phyloP scores from a whole-genome alignment of 1,140 invertebrate species.

The Saccostrea glomerata region DNA sequence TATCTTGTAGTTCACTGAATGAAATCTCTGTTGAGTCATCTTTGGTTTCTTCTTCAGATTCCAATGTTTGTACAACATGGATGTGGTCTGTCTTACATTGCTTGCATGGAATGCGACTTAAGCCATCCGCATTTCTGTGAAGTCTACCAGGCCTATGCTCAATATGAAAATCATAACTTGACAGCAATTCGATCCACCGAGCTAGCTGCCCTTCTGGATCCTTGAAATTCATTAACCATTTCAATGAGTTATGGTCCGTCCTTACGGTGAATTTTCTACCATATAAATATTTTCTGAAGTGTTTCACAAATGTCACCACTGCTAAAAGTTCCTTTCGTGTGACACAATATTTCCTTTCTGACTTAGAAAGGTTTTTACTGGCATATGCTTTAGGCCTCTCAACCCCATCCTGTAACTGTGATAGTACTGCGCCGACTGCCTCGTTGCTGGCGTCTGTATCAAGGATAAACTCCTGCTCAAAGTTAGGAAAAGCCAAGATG shows the following conservation, averaged over 20 bases:
- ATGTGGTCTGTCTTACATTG: neutral
- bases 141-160: slow-evolving; percentile 57
- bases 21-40: neutral
- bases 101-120: too few relatives aligned
- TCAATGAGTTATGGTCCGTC: slow-evolving; percentile 29
- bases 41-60: neutral
- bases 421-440: slow-evolving; percentile 75
- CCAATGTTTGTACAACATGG: neutral
- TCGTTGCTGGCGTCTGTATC: slow-evolving; percentile 59
- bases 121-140: slow-evolving; percentile 65
- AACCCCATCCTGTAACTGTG: slow-evolving; percentile 66
- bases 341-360: slow-evolving; percentile 48
- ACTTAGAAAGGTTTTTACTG: slow-evolving; percentile 39
- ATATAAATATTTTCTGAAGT: slow-evolving; percentile 42
- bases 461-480: neutral
- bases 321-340: slow-evolving; percentile 46
- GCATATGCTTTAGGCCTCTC: slow-evolving; percentile 14
- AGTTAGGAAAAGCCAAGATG: neutral
- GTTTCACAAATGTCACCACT: slow-evolving; percentile 45
- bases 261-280: slow-evolving; percentile 3
- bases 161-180: slow-evolving; percentile 62
- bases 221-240: slow-evolving; percentile 23
- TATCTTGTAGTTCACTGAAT: neutral
- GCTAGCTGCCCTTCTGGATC: slow-evolving; percentile 19
- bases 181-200: slow-evolving; percentile 62